Base-by-base conservation (phyloP, 2,888 invertebrate species). In the Tetropium fuscum region DNA sequence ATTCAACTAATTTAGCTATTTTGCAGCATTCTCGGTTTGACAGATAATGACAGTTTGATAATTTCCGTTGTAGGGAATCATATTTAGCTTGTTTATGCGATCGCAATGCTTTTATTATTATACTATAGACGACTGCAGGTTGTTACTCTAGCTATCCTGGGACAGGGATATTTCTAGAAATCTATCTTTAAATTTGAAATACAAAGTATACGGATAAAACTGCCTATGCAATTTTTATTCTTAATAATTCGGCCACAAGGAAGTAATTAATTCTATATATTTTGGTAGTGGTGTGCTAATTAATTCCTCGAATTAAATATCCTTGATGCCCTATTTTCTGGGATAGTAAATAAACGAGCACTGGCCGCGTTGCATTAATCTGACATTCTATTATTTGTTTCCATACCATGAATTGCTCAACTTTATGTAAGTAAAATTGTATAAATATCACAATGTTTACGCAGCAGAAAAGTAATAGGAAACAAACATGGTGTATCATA, bases 171-270 rank as follows among this genome's bases (percentile, higher is more conserved):
- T 45, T 45, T 32, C 16, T 45, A 6, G 8, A 18, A 30, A 10
- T 16, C 22, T 45, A 45, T 45, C 30, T 45, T 45, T 45, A 45
- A 45, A 45, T 30, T 30, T 45, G n/a, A 45, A 45, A 30, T 45
- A 30, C 30, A 45, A 45, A 45, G 30, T 45, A 45, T 18, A 30
- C 30, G 2, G 11, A 30, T 16, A 45, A 45, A 45, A 30, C 45
- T 11, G 13, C 13, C 43, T 41, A 25, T 44, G 4, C 15, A 15
- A 45, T 45, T 45, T 43, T 15, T 30, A 45, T 18, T 18, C 11
- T 3, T n/a, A 8, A 30, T 18, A 16, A 8, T 11, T n/a, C 11
- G 45, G 11, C 27, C 30, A 30, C 45, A 32, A 27, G 45, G 45
- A 45, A 45, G 45, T 25, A 30, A 18, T 45, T 45, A 45, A 15